Evolutionary conservation across 1,140 invertebrate genomes (phyloP).

Genomic region (Papilio glaucus): DNA sequence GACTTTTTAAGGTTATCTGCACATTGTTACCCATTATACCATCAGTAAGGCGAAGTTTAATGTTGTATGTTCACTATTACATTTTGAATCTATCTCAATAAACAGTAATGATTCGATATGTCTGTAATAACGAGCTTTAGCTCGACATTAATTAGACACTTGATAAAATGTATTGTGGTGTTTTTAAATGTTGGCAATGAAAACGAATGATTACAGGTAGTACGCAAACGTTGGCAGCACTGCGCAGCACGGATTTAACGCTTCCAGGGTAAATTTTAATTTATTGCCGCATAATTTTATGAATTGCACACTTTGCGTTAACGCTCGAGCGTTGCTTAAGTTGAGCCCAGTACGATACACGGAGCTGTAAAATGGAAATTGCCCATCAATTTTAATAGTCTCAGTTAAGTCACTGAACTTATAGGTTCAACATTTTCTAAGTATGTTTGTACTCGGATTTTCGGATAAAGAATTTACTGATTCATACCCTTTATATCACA

Average conservation of each 20-base stretch:
- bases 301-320: slow-evolving; percentile 32
- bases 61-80: neutral
- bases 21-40: neutral
- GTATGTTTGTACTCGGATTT: too few relatives aligned
- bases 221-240: slow-evolving; percentile 23
- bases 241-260: slow-evolving; percentile 18
- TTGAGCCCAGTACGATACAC: slow-evolving; percentile 18
- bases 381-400: neutral
- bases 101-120: slow-evolving; percentile 12
- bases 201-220: slow-evolving; percentile 33
- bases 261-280: slow-evolving; percentile 29
- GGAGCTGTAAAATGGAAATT: neutral
- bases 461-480: too few relatives aligned
- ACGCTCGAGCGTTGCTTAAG: slow-evolving; percentile 17
- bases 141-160: slow-evolving; percentile 24
- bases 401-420: neutral
- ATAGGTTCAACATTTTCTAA: too few relatives aligned
- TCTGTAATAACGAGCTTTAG: slow-evolving; percentile 9
- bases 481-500: too few relatives aligned
- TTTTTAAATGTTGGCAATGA: slow-evolving; percentile 33
- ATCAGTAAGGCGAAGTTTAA: neutral
- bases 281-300: slow-evolving; percentile 35
- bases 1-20: too few relatives aligned
- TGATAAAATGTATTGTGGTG: slow-evolving; percentile 37
- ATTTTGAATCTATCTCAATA: slow-evolving; percentile 14